Evolutionary conservation across 1,140 invertebrate genomes (phyloP).

Genomic region (Drosophila nebulosa): DNA sequence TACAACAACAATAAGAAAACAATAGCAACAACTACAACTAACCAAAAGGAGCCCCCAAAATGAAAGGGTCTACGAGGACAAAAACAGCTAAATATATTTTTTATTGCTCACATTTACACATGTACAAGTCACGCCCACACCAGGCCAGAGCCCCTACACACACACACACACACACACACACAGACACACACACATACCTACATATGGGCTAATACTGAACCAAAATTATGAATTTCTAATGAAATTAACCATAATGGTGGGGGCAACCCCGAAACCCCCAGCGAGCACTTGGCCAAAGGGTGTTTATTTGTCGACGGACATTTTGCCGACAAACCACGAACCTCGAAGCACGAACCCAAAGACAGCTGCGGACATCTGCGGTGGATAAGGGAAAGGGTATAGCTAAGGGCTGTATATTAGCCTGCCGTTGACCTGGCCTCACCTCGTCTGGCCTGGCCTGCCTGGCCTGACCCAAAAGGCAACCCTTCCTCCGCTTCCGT

Average conservation of each 20-base stretch:
- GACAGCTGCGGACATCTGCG: conserved; percentile 13
- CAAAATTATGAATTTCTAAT: conserved; percentile 77
- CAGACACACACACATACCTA: no score
- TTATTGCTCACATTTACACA: conserved; percentile 78
- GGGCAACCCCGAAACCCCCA: conserved; percentile 2
- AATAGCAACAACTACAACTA: conserved; percentile 23
- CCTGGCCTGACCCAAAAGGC: conserved; percentile 19
- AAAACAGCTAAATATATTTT: conserved; percentile 60
- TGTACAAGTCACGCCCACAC: conserved; percentile 51
- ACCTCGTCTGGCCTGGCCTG: not conserved
- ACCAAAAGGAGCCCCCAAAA: not conserved
- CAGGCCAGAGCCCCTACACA: not conserved
- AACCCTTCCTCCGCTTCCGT: conserved; percentile 32
- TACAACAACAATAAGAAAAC: no score
- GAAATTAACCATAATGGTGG: conserved; percentile 64
- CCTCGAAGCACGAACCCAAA: not conserved
- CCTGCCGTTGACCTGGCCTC: conserved; percentile 28
- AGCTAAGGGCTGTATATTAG: conserved; percentile 1
- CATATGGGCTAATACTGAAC: conserved; percentile 19
- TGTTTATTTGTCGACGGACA: conserved; percentile 72
- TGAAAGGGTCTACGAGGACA: conserved; percentile 3
- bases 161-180: conserved; percentile 12
- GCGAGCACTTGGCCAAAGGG: conserved; percentile 21
- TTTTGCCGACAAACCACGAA: conserved; percentile 37
- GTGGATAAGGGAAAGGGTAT: conserved; percentile 19